Evolutionary conservation across 2,888 invertebrate species (phyloP), one percentile per base, ranked within the genome.

Genomic region (Dicyrtoma fusca): DNA sequence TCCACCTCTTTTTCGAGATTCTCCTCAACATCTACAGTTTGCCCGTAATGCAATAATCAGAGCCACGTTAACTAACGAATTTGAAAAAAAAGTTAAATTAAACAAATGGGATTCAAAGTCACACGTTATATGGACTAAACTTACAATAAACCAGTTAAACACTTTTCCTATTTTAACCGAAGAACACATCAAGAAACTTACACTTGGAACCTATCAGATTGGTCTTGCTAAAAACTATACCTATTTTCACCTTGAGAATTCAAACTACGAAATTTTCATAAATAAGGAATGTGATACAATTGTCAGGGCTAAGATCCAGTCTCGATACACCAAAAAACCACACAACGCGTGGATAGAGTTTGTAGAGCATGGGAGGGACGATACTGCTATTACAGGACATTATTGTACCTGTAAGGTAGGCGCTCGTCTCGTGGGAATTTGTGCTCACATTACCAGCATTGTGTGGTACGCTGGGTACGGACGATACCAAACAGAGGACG

Each of bases 1-100:
- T 6, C 70, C 70, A 17, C 57, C 49, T 17, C 10, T 73, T 1
- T 59, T 66, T 17, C 21, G 34, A 10, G 65, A 71, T 44, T 42
- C 23, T 0, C 34, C 8, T 1, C 1, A 19, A 0, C 63, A 70
- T 34, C 8, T 17, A 19, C 0, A 42, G 10, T 8, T 70, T 0
- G 70, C 57, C 2, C 25, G 57, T 11, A 49, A 4, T 5, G 10
- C 4, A 57, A 57, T 14, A 13, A 4, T 13, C 14, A 4, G 3
- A 23, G 26, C 25, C 5, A 4, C 14, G 13, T 49, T 49, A 17
- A 4, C 57, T 26, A 57, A 57, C 14, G 26, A 57, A 19, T 4
- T 17, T 5, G 14, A n/a, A n/a, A n/a, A n/a, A n/a, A n/a, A n/a
- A n/a, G n/a, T n/a, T n/a, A n/a, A n/a, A n/a, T n/a, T n/a, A n/a